phyloP scores from a whole-genome alignment of 2,113 vertebrate species.

The Chiloscyllium plagiosum region DNA sequence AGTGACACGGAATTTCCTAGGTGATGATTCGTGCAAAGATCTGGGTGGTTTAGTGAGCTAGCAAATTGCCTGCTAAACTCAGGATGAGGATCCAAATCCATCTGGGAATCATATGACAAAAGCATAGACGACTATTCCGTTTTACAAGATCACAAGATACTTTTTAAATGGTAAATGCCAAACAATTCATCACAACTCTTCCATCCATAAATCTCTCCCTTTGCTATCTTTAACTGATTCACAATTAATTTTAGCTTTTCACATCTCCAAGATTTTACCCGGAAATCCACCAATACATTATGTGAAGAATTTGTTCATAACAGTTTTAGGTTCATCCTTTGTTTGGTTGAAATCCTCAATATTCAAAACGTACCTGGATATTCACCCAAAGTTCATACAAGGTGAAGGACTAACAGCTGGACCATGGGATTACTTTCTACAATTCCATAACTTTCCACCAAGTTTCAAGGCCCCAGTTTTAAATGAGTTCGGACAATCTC shows the following conservation, averaged over 20 bases:
- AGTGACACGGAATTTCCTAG: too few species aligned
- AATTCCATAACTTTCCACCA: not conserved
- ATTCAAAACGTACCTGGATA: not conserved
- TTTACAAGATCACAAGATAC: not conserved
- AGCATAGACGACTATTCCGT: not conserved
- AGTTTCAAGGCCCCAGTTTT: not conserved
- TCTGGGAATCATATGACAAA: not conserved
- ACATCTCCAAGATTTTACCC: too few species aligned
- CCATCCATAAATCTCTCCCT: not conserved
- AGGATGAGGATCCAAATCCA: not conserved
- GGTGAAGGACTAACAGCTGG: not conserved
- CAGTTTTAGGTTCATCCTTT: not conserved
- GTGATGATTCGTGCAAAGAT: not conserved
- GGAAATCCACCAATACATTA: not conserved
- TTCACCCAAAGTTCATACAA: not conserved
- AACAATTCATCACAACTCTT: not conserved
- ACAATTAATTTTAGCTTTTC: too few species aligned
- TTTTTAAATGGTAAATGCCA: not conserved
- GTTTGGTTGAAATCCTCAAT: not conserved
- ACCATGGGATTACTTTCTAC: not conserved
- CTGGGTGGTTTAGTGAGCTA: not conserved
- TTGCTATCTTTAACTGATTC: too few species aligned
- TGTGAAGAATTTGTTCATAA: not conserved
- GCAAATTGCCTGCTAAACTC: not conserved
- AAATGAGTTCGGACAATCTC: not conserved